Evolutionary conservation across 1,140 invertebrate genomes (phyloP).

Genomic region (Apis cerana): DNA sequence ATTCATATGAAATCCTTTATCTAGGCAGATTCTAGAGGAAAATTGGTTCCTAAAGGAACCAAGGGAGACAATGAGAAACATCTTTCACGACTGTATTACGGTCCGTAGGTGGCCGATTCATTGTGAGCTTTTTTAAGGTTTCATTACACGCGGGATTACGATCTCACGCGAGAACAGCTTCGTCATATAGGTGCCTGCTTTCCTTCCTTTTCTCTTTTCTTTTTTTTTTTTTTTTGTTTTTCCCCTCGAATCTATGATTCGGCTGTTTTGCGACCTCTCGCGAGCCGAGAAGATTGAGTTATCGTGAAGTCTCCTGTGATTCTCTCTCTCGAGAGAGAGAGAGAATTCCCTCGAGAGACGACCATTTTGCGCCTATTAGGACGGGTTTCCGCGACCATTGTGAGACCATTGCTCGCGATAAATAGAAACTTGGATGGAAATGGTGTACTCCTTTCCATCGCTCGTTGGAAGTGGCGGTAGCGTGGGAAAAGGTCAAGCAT

Average conservation of each 20-base stretch:
- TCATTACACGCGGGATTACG: constrained; percentile 55
- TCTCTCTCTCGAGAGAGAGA: not conserved
- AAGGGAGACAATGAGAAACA: constrained; percentile 63
- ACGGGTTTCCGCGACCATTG: not conserved
- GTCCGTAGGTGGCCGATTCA: constrained; percentile 57
- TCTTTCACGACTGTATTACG: constrained; percentile 45
- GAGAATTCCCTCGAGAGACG: not conserved
- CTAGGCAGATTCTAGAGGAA: constrained; percentile 45
- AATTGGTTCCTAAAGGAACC: constrained; percentile 68
- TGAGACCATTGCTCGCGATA: not conserved
- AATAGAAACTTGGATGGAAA: constrained; percentile 4
- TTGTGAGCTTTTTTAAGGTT: constrained; percentile 57
- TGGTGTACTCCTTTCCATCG: constrained; percentile 6
- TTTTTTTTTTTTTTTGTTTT: too few relatives aligned
- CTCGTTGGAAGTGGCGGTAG: constrained; percentile 49
- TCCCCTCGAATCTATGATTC: constrained; percentile 37
- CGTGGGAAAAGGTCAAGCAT: constrained; percentile 65
- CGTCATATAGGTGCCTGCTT: constrained; percentile 47
- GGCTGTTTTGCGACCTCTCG: constrained; percentile 18
- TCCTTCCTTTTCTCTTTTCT: constrained; percentile 36
- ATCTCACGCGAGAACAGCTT: constrained; percentile 54
- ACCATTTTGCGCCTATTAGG: not conserved
- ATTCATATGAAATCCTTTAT: constrained; percentile 71
- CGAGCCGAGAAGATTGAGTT: constrained; percentile 5
- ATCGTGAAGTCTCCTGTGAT: constrained; percentile 3